phyloP scores from a whole-genome alignment of 2,113 vertebrate genomes.

The Neoarius graeffei region DNA sequence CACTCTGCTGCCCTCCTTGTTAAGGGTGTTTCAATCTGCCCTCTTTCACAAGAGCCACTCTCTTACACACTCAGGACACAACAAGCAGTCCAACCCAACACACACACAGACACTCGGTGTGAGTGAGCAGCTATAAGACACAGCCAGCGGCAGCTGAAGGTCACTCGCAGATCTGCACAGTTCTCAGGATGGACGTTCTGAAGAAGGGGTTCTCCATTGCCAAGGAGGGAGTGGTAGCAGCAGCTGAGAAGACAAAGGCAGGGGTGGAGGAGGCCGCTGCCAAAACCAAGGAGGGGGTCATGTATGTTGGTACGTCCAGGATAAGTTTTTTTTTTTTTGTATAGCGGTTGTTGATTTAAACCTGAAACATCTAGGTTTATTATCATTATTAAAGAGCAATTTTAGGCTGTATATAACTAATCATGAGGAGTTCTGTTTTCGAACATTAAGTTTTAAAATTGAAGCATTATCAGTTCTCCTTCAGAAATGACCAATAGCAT shows the following conservation, averaged over 20 bases:
- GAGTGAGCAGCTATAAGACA: slow-evolving; percentile 36
- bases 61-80: slow-evolving; percentile 23
- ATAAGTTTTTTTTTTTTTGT: background rate
- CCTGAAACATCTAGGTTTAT: background rate
- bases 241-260: slow-evolving; percentile 98
- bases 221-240: slow-evolving; percentile 96
- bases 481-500: background rate
- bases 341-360: background rate
- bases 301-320: slow-evolving; percentile 87
- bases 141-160: slow-evolving; percentile 31
- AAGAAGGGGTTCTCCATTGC: slow-evolving; percentile 99
- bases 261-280: slow-evolving; percentile 96
- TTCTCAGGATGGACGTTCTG: slow-evolving; percentile 86
- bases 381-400: background rate
- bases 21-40: slow-evolving; percentile 52
- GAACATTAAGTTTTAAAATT: background rate
- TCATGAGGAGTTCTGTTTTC: background rate
- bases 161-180: slow-evolving; percentile 20
- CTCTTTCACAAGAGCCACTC: slow-evolving; percentile 49
- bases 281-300: slow-evolving; percentile 98
- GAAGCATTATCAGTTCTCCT: background rate
- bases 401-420: background rate
- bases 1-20: slow-evolving; percentile 48
- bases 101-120: slow-evolving; percentile 17
- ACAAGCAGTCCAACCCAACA: slow-evolving; percentile 4